These are phyloP conservation scores for Mythimna impura DNA, from an alignment of 2,888 invertebrate genomes.

Conservation along the genomic window DNA sequence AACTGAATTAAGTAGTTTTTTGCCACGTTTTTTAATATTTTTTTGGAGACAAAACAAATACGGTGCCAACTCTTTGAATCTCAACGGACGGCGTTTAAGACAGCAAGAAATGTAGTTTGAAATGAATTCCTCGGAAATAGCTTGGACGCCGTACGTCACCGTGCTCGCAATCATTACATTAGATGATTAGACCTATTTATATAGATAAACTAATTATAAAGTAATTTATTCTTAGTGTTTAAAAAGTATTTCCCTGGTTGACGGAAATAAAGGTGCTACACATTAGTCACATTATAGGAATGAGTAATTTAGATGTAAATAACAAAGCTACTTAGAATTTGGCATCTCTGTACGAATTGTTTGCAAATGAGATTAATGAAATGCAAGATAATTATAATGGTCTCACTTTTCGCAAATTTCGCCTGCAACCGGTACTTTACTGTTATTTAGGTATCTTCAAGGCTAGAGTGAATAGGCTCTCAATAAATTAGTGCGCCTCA, in stretches of 20 bases:
- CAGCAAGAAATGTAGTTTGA: constrained; percentile 24
- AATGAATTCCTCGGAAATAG: background rate
- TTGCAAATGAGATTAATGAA: background rate
- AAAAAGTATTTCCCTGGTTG: background rate
- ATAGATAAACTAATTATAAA: background rate
- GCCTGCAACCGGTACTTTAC: constrained; percentile 18
- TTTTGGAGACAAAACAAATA: too few relatives aligned
- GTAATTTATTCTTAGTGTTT: background rate
- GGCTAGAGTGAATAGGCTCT: too few relatives aligned
- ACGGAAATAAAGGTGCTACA: too few relatives aligned
- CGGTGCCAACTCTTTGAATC: too few relatives aligned
- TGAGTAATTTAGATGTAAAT: background rate
- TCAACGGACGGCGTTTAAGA: too few relatives aligned
- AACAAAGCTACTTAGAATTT: constrained; percentile 1
- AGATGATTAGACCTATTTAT: background rate
- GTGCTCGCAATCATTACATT: background rate
- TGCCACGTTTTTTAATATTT: too few relatives aligned
- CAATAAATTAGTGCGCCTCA: too few relatives aligned
- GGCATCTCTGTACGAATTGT: background rate
- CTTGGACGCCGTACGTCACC: constrained; percentile 24
- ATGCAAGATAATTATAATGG: constrained; percentile 5
- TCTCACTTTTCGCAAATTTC: constrained; percentile 28
- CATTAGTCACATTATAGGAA: background rate
- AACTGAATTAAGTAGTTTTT: too few relatives aligned
- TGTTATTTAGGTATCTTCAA: too few relatives aligned